Evolutionary conservation across 1,140 invertebrate genomes (phyloP), one percentile per base, ranked within the genome.

Genomic region (Bombus consobrinus): DNA sequence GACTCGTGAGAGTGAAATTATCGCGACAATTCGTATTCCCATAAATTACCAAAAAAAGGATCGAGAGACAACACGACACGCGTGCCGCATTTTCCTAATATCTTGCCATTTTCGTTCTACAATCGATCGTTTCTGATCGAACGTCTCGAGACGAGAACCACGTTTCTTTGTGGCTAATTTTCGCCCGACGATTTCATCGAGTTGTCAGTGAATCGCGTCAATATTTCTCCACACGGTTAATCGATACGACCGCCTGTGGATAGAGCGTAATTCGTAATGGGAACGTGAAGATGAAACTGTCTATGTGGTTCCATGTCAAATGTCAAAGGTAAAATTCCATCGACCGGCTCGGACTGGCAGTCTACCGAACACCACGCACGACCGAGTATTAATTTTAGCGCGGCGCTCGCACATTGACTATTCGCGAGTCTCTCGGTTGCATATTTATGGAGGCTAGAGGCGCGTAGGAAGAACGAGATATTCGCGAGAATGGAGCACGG

Each of bases 401-500:
- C 34, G 57, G 39, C 34, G 37, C 73, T 47, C 43, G 68, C 32
- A 43, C 64, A 57, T 74, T 57, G 39, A 77, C 47, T 59, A 28
- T 69, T 41, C 80, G 59, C 75, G 47, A 3, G 59, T 62, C 28
- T 62, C 59, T 12, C 28, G 68, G 69, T 41, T 34, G 76, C 76
- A 37, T 88, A 88, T 87, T 87, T 73, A 74, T 77, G 66, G 41
- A 72, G 41, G 64, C 32, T 62, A 81, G 37, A 15, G n/a, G 66
- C 37, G 72, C 80, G 87, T 86, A 59, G 84, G 87, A 83, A 43
- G 87, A 68, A 72, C 77, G 71, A 85, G 78, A 78, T 66, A 68
- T 75, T 75, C 68, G 34, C 47, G 74, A 75, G 82, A 84, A 59
- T 64, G 72, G 69, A 59, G 18, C 37, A n/a, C 15, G 34, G 2